Percentiles rank a stretch among this genome's conserved stretches.
These are phyloP conservation scores for Musca domestica DNA, from an alignment of 1,140 invertebrate species.

Conservation along the genomic window DNA sequence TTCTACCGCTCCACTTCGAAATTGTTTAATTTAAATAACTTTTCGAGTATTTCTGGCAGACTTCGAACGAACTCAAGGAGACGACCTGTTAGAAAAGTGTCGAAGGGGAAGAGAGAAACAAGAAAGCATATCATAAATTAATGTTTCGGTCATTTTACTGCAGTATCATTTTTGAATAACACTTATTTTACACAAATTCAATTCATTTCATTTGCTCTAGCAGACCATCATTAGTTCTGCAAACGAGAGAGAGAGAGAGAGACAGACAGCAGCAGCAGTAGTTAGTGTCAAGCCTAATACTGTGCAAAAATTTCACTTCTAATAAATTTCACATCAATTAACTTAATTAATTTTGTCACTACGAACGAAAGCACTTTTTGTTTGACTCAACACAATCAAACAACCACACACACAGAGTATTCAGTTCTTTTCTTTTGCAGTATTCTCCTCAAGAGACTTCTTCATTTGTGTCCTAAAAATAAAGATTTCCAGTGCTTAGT, in stretches of 20 bases:
- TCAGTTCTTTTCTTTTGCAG: too few relatives aligned
- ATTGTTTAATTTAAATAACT: background rate
- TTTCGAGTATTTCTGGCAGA: background rate
- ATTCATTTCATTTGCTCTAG: background rate
- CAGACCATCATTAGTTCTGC: background rate
- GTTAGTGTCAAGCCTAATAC: background rate
- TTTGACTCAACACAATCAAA: background rate
- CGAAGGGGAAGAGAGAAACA: background rate
- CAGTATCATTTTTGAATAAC: background rate
- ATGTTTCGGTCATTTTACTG: background rate
- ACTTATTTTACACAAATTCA: background rate
- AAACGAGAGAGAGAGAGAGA: too few relatives aligned
- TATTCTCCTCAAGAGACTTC: too few relatives aligned
- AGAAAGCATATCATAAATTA: slow-evolving; percentile 1
- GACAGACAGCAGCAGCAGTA: background rate
- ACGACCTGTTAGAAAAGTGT: background rate
- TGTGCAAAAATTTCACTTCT: slow-evolving; percentile 16
- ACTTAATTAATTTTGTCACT: slow-evolving; percentile 40
- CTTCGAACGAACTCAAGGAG: too few relatives aligned
- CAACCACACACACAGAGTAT: background rate
- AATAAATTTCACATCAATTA: slow-evolving; percentile 53
- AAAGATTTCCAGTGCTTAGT: too few relatives aligned
- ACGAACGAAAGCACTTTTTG: background rate
- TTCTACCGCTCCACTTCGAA: background rate
- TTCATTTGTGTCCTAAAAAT: too few relatives aligned